These are phyloP conservation scores for Helogale parvula DNA, from an alignment of 2,113 vertebrate genomes.

Conservation along the genomic window DNA sequence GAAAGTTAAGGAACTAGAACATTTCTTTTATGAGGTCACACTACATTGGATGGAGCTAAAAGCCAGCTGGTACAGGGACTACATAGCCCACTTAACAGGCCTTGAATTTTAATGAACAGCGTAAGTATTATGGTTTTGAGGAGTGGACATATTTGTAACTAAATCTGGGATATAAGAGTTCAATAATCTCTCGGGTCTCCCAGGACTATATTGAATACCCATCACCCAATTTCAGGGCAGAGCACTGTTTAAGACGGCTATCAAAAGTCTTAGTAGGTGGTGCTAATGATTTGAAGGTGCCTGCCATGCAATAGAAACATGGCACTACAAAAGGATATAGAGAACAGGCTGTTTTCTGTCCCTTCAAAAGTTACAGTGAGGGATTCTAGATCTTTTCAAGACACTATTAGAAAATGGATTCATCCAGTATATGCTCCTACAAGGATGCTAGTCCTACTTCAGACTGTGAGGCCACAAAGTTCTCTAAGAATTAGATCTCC, in stretches of 20 bases:
- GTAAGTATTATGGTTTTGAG: background rate
- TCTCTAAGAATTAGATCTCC: background rate
- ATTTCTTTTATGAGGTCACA: background rate
- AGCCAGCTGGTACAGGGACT: background rate
- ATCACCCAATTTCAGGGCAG: background rate
- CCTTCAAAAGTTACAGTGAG: background rate
- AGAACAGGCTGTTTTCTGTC: background rate
- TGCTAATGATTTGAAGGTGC: background rate
- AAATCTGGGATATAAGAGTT: background rate
- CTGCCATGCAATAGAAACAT: background rate
- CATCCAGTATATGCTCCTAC: background rate
- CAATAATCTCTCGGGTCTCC: background rate
- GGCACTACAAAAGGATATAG: background rate
- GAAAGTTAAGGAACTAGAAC: background rate
- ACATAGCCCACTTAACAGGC: background rate
- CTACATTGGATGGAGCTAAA: background rate
- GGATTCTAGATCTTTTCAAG: background rate
- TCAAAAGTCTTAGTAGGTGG: background rate
- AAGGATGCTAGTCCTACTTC: background rate
- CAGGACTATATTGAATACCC: background rate
- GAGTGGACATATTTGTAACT: background rate
- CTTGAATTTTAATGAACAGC: background rate
- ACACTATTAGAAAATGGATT: background rate
- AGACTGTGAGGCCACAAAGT: background rate
- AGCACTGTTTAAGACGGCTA: background rate